Percentiles rank a stretch among this genome's conserved stretches.
phyloP scores from a whole-genome alignment of 2,888 invertebrate species.

The Troides aeacus region DNA sequence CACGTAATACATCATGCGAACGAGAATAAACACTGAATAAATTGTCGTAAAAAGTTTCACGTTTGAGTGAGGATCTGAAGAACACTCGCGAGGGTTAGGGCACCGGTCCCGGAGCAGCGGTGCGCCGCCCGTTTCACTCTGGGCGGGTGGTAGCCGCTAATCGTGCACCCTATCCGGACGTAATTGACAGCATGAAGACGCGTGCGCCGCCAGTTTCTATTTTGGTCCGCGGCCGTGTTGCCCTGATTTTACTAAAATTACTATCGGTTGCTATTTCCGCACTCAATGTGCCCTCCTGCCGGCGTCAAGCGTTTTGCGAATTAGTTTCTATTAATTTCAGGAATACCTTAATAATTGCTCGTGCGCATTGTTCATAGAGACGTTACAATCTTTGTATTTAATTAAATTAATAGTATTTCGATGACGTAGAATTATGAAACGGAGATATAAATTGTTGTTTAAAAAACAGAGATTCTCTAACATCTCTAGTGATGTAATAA shows the following conservation, averaged over 20 bases:
- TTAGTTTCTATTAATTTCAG: conserved; percentile 34
- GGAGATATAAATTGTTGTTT: background rate
- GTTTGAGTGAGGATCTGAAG: conserved; percentile 2
- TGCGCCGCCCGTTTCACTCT: conserved; percentile 34
- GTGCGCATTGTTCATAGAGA: background rate
- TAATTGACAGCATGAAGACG: conserved; percentile 74
- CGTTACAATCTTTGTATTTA: background rate
- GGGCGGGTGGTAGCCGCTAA: conserved; percentile 53
- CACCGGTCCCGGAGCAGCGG: conserved; percentile 31
- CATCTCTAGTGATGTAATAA: background rate
- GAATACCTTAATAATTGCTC: background rate
- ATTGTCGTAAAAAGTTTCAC: conserved; percentile 32
- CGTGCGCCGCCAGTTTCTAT: conserved; percentile 70
- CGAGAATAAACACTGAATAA: conserved; percentile 11
- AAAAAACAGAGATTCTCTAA: background rate
- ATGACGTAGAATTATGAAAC: background rate
- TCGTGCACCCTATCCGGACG: conserved; percentile 74
- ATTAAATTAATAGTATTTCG: background rate
- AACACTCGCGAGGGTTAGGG: conserved; percentile 50
- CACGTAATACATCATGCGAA: conserved; percentile 18
- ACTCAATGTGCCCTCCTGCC: conserved; percentile 61
- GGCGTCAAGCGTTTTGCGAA: conserved; percentile 61
- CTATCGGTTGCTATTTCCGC: conserved; percentile 77
- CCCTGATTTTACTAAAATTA: conserved; percentile 80
- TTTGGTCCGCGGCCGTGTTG: conserved; percentile 77